Evolutionary conservation across 2,888 invertebrate species (phyloP), one percentile per base, ranked within the genome.

Genomic region (Hipparchia sbordonii): DNA sequence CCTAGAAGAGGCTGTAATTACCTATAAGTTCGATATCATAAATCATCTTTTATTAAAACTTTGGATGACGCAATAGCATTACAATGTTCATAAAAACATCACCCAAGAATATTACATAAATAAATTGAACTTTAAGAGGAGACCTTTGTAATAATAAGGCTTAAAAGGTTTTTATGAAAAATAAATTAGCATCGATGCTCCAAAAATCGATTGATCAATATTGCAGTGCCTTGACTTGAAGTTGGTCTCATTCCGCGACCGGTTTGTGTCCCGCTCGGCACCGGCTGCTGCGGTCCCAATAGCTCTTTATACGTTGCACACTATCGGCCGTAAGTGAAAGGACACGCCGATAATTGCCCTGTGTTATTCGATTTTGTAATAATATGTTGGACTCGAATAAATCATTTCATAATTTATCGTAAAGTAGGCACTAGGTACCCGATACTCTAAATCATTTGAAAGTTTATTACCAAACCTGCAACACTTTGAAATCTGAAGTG

Each of bases 161-260:
- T 69, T 45, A 54, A 62, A 52, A 60, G 59, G 67, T 56, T 66
- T 72, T 74, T 68, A 65, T 52, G 60, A 59, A 62, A 39, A 74
- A 74, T 72, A 66, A 73, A 72, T 76, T 66, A 73, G 60, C 61
- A 51, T 87, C 82, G 85, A 83, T 82, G 85, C 86, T 88, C 86
- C 86, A 87, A 92, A 79, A 91, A 88, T 85, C 87, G 87, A 92
- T 93, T 91, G 90, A 92, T 91, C 91, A 92, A 91, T 89, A 89
- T 90, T 89, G 89, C 90, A 85, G 87, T 89, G 87, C 88, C 88
- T 91, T 89, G 89, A 88, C 85, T 87, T 86, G 87, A 87, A 89
- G 87, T 89, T 85, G 89, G 87, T 89, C 91, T 86, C 90, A 89
- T 89, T 89, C 89, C 89, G 82, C 84, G 89, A 93, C 93, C 92